Base-by-base conservation (phyloP, 2,797 vertebrate species). In the Avahi laniger region DNA sequence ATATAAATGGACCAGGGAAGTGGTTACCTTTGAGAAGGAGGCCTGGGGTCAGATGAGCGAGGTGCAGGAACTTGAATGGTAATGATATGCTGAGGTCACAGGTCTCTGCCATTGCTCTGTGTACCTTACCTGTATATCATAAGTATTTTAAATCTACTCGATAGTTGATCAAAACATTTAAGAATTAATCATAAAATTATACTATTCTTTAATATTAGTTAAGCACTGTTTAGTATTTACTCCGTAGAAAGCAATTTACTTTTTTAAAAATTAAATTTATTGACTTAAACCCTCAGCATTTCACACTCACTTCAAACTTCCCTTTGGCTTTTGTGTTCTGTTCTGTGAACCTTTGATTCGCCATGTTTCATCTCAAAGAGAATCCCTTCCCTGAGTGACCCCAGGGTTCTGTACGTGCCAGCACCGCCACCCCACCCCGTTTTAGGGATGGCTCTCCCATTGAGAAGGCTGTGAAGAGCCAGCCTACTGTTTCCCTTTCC, bases 161-260 rank as follows among this genome's bases (percentile, higher is more conserved):
- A 13, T 78, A 81, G 50, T 93, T 93, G 50, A 80, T 72, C 54
- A 87, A 63, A 83, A 75, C 18, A 26, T 33, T 80, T 67, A 80
- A 75, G 38, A 89, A 91, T 91, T 91, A 35, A 81, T 85, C 54
- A 87, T 46, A 94, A 96, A 91, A 81, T 78, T 63, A 69, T 41
- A 61, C 15, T 24, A 22, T 72, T 59, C 38, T 76, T 94, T 91
- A 80, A 48, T 73, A 61, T 91, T 70, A 50, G 28, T 84, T 52
- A 91, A 65, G 54, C 46, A 26, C 48, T 46, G 2, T 81, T 70
- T 70, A 65, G n/a, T 81, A 43, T 93, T 78, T 43, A 59, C 52
- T 59, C 52, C 52, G 48, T 87, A 87, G 69, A 89, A 93, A 93
- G n/a, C 18, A 43, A 54, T 83, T 93, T 86, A 9, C 54, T 79